Evolutionary conservation across 1,140 invertebrate genomes (phyloP), one percentile per base, ranked within the genome.

Genomic region (Charaxes varanes): DNA sequence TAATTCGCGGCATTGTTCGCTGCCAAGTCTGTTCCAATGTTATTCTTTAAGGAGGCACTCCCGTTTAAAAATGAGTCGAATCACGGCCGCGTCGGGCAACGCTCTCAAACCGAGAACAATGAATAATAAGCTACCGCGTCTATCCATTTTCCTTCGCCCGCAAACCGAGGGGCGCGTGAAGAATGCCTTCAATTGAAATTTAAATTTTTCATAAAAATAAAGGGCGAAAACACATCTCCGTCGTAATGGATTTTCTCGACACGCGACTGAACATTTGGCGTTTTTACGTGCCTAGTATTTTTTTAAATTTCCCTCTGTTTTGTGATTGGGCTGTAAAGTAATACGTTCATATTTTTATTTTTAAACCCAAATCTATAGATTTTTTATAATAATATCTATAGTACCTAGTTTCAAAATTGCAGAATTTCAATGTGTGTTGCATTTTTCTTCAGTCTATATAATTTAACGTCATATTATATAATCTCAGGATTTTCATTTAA

Each of bases 91-190:
- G 70, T 24, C 31, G 47, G 53, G 60, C 45, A 71, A 66, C 67
- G 65, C 61, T 60, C 57, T 60, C 52, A 60, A 53, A 41, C 46
- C 43, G 49, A 55, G 60, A 70, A 73, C 71, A 76, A 76, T 79
- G 76, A 74, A 80, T 77, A 80, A 74, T 70, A 80, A 79, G 55
- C 43, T 57, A 80, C 72, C 74, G 62, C 53, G 58, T 65, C 65
- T 64, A 70, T 67, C 71, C 74, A 80, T 80, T 74, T 76, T 65
- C 68, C 57, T 41, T 54, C 63, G 62, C 62, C 58, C 30, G 64
- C 61, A 71, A 69, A 62, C 61, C 58, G 48, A 57, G 51, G 45
- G 51, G 60, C 56, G 63, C 28, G 51, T 41, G 59, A 54, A 62
- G 60, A 72, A 72, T 66, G 67, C 62, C 53, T 70, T 64, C 69